Conservation (phyloP, 2,888 invertebrate genomes). For the Brassicogethes aeneus region DNA sequence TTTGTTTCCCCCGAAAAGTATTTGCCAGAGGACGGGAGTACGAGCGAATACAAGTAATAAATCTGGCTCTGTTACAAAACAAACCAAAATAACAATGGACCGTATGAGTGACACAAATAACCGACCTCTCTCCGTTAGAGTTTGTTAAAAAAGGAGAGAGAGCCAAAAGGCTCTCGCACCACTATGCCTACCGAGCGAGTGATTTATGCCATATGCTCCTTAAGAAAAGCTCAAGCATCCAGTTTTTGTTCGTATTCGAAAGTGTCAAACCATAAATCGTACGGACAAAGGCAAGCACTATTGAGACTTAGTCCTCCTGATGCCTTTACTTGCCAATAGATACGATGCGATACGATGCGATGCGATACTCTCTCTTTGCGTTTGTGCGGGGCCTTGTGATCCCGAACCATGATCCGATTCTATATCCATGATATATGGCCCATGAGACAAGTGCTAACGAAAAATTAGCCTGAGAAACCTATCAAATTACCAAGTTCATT, state of each 20-base stretch:
- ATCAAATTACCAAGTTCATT: no score
- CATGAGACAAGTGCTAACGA: slow-evolving; percentile 3
- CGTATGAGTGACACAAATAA: slow-evolving; percentile 41
- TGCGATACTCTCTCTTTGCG: no score
- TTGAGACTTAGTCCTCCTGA: slow-evolving; percentile 22
- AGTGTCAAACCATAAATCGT: slow-evolving; percentile 43
- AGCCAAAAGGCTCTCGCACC: no score
- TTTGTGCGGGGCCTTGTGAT: background rate
- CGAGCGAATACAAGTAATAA: slow-evolving; percentile 31
- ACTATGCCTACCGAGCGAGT: slow-evolving; percentile 30
- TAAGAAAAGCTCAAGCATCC: slow-evolving; percentile 41
- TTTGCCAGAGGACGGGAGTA: slow-evolving; percentile 22
- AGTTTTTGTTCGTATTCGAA: slow-evolving; percentile 41
- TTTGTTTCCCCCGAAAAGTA: slow-evolving; percentile 29
- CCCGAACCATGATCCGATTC: background rate
- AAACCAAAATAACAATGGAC: slow-evolving; percentile 40
- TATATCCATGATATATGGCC: background rate
- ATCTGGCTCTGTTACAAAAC: slow-evolving; percentile 39
- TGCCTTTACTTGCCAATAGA: slow-evolving; percentile 11
- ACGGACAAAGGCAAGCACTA: slow-evolving; percentile 31
- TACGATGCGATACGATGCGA: background rate
- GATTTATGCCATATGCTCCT: slow-evolving; percentile 41
- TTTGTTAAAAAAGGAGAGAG: slow-evolving; percentile 15
- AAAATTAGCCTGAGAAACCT: slow-evolving; percentile 4
- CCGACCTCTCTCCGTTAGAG: slow-evolving; percentile 24